Percentiles rank a stretch among this genome's conserved stretches.
phyloP scores from a whole-genome alignment of 2,113 vertebrate genomes.

The Desmodus rotundus region DNA sequence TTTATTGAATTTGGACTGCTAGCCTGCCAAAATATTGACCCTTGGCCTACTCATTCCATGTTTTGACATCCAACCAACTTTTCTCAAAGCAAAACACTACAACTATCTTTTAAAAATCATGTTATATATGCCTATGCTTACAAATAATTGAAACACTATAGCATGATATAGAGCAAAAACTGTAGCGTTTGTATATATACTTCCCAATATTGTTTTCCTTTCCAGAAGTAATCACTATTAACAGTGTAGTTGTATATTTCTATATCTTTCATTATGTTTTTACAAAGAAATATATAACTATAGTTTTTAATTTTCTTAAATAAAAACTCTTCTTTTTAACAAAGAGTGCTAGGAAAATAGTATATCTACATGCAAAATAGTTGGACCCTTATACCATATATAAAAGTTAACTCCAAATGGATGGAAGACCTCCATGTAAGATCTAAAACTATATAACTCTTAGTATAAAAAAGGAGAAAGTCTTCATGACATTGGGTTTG shows the following conservation, averaged over 20 bases:
- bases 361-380: not conserved
- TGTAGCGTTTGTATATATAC: not conserved
- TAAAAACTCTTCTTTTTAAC: conserved; percentile 25
- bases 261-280: not conserved
- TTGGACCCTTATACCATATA: not conserved
- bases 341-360: not conserved
- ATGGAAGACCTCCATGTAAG: not conserved
- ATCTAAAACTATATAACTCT: not conserved
- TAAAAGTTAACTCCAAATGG: not conserved
- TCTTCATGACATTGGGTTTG: not conserved
- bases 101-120: not conserved
- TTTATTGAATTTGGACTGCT: conserved; percentile 36
- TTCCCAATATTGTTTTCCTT: not conserved
- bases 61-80: conserved; percentile 41
- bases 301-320: conserved; percentile 5
- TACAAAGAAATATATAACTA: not conserved
- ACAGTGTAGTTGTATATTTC: not conserved
- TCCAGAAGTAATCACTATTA: not conserved
- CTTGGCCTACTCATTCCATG: not conserved
- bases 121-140: not conserved
- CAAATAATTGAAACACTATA: not conserved
- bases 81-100: not conserved
- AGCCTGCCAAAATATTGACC: conserved; percentile 26
- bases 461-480: not conserved
- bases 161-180: not conserved